Conservation (phyloP, 2,797 vertebrate species). For the Danionella dracula region DNA sequence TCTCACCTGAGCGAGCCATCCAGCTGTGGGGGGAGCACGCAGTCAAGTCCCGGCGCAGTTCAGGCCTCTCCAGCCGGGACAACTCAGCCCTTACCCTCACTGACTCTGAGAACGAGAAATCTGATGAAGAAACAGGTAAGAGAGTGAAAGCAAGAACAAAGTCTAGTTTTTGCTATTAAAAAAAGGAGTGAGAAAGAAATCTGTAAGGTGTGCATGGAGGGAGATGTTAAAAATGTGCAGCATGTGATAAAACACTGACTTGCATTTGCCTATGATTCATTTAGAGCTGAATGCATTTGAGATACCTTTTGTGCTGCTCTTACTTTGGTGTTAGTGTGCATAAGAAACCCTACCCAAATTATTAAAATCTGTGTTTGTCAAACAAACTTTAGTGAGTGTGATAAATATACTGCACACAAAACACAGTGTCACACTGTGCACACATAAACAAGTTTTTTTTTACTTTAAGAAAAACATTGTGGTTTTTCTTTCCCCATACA, state of each 20-base stretch:
- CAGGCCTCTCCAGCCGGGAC: slow-evolving; percentile 80
- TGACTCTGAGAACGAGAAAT: slow-evolving; percentile 85
- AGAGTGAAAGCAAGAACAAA: neutral
- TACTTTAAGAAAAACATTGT: neutral
- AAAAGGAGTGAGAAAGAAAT: slow-evolving; percentile 13
- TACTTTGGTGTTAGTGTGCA: neutral
- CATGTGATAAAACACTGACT: slow-evolving; percentile 18
- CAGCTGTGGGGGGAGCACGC: slow-evolving; percentile 75
- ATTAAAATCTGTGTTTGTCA: neutral
- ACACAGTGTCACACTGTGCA: neutral
- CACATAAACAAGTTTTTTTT: neutral
- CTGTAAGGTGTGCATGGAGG: neutral
- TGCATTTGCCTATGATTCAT: neutral
- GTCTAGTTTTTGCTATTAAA: neutral
- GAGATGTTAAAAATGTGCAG: slow-evolving; percentile 19
- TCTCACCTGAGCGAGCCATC: slow-evolving; percentile 81
- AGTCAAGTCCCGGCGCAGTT: slow-evolving; percentile 78
- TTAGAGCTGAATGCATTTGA: slow-evolving; percentile 24
- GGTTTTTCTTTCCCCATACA: neutral
- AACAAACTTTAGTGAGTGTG: neutral
- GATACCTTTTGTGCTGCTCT: neutral
- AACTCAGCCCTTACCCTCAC: slow-evolving; percentile 85
- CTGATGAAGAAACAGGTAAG: slow-evolving; percentile 83
- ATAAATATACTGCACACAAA: neutral
- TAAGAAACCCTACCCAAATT: neutral